Evolutionary conservation across 2,797 vertebrate species (phyloP).

Genomic region (Nothura maculosa): DNA sequence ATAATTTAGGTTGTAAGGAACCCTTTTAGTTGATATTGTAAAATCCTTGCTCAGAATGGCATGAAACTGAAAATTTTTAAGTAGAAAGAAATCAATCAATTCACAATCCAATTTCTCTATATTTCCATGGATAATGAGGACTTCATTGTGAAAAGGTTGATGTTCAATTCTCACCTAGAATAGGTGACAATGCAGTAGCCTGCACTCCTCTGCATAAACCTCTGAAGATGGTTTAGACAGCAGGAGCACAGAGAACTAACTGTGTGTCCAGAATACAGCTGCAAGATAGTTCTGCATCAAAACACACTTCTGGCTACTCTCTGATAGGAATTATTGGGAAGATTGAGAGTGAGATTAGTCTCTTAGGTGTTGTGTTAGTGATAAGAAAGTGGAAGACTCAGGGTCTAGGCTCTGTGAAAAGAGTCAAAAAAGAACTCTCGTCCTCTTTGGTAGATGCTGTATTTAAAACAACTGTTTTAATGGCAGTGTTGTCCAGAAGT

Average conservation of each 20-base stretch:
- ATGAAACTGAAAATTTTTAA: neutral
- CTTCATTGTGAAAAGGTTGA: neutral
- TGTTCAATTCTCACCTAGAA: neutral
- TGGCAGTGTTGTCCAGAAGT: neutral
- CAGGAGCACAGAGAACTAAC: accelerated
- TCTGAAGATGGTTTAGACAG: neutral
- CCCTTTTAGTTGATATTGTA: too few species aligned
- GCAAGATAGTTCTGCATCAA: neutral
- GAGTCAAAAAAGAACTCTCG: neutral
- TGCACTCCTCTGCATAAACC: neutral
- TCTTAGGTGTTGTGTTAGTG: neutral
- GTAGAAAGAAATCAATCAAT: too few species aligned
- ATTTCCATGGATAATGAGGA: neutral
- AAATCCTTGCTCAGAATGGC: too few species aligned
- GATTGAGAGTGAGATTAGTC: neutral
- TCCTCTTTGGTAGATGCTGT: neutral
- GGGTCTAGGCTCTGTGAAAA: neutral
- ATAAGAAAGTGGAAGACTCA: neutral
- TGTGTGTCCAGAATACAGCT: neutral
- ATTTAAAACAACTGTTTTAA: neutral
- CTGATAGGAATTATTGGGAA: neutral
- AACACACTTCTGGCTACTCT: neutral
- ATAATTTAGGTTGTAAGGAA: too few species aligned
- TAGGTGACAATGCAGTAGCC: neutral
- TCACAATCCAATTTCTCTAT: too few species aligned